A percentile compares a stretch with the other conserved stretches of the same genome.
Evolutionary conservation across 2,797 vertebrate genomes (phyloP).

Genomic region (Xenops minutus): DNA sequence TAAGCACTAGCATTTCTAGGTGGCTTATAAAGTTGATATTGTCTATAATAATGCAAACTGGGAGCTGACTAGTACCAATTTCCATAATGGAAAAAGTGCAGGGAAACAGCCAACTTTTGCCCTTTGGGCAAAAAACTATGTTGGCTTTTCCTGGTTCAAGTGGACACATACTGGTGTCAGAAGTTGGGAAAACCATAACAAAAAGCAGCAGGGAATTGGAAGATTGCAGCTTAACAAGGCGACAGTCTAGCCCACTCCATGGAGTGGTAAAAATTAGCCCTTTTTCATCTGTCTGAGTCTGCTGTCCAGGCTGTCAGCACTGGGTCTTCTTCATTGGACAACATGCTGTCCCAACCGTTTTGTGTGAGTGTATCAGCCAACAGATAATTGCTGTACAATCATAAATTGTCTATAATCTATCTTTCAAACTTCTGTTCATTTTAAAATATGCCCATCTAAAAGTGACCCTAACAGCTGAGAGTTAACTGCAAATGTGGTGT

Average conservation of each 20-base stretch:
- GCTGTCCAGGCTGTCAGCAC: not conserved
- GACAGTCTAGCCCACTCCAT: not conserved
- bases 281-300: not conserved
- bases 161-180: not conserved
- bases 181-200: not conserved
- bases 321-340: fast-evolving
- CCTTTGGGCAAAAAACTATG: not conserved
- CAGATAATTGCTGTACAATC: not conserved
- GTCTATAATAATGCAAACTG: not conserved
- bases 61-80: not conserved
- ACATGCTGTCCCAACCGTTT: not conserved
- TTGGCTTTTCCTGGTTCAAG: not conserved
- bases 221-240: not conserved
- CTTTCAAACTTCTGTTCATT: not conserved
- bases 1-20: not conserved
- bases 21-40: not conserved
- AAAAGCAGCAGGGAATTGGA: not conserved
- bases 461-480: too few species aligned
- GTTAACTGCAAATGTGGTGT: too few species aligned
- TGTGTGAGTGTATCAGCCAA: not conserved
- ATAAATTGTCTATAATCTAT: not conserved
- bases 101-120: not conserved
- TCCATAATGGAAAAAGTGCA: not conserved
- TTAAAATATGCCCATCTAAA: too few species aligned
- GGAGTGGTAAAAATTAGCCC: not conserved